A percentile compares a stretch with the other conserved stretches of the same genome.
Conservation (phyloP, 2,888 invertebrate species). For the Amblyteles armatorius region DNA sequence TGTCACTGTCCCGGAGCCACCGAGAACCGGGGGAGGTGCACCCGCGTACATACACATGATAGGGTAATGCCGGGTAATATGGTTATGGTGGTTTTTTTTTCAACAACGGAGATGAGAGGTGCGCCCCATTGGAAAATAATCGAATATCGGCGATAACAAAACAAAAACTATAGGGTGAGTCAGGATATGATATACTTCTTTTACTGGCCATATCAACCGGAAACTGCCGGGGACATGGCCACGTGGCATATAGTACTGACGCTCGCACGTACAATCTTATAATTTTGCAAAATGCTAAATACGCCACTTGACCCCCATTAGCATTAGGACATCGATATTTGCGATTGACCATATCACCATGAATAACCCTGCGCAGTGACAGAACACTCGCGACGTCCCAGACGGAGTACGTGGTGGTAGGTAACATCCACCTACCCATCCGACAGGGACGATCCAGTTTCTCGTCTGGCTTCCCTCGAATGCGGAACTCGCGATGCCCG, state of each 20-base stretch:
- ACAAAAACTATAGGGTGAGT: too few relatives aligned
- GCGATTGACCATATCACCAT: neutral
- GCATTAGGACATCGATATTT: neutral
- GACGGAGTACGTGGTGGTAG: constrained; percentile 49
- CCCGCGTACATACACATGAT: constrained; percentile 16
- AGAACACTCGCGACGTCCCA: constrained; percentile 45
- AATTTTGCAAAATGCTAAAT: too few relatives aligned
- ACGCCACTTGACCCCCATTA: too few relatives aligned
- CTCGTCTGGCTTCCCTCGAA: constrained; percentile 27
- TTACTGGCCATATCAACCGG: too few relatives aligned
- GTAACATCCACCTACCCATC: constrained; percentile 23
- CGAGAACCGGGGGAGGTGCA: constrained; percentile 50
- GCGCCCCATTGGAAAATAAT: neutral
- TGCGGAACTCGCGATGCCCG: constrained; percentile 16
- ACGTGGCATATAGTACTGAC: too few relatives aligned
- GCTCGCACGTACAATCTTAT: too few relatives aligned
- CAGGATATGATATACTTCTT: too few relatives aligned
- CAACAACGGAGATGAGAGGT: too few relatives aligned
- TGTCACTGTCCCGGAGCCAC: constrained; percentile 69
- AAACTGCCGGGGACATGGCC: too few relatives aligned
- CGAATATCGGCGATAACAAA: too few relatives aligned
- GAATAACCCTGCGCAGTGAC: neutral
- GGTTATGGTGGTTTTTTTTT: neutral
- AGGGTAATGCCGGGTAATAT: constrained; percentile 1
- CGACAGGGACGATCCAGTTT: constrained; percentile 44